Base-by-base conservation (phyloP, 1,140 invertebrate species). In the Hylyphantes graminicola region DNA sequence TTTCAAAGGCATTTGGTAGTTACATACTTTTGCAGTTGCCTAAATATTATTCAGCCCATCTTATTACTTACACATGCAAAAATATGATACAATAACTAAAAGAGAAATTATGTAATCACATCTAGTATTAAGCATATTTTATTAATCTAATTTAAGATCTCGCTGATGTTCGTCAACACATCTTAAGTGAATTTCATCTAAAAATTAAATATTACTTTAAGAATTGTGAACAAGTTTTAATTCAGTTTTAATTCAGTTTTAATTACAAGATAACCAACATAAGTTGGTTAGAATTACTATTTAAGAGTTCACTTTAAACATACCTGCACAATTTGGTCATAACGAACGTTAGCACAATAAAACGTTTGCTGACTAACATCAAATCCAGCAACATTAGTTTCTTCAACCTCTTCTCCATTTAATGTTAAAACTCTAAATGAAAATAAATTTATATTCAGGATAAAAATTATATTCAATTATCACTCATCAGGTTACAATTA, bases 371-470 rank as follows among this genome's bases (percentile, higher is more conserved):
- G 93, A 87, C 96, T 94, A 7, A 95, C 93, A 61, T 95, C 92
- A 89, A 99, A 98, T 51, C 96, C 96, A 64, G 91, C 88, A 61
- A 93, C 90, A 88, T 98, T 96, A 0, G 96, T 98, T 90, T 99
- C 98, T 90, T 99, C 97, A 0, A 99, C 96, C 91, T 99, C 97
- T 88, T 98, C 97, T 0, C 96, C 97, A 87, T 93, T 96, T 48
- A 98, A 89, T 85, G 94, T 94, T 59, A 98, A 90, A 75, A 98
- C 94, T 87, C 96, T 93, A 86, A 13, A 65, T 65, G 51, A 86
- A 85, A 17, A 70, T 17, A 19, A 73, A 73, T 15, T 15, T 79
- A 76, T 48, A 19, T 65, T 65, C 4, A n/a, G 13, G 79, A 65
- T n/a, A 65, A 10, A 11, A 15, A 57, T 11, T 57, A 57, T 57